phyloP scores from a whole-genome alignment of 1,140 invertebrate genomes.

The Alviniconcha marisindica region DNA sequence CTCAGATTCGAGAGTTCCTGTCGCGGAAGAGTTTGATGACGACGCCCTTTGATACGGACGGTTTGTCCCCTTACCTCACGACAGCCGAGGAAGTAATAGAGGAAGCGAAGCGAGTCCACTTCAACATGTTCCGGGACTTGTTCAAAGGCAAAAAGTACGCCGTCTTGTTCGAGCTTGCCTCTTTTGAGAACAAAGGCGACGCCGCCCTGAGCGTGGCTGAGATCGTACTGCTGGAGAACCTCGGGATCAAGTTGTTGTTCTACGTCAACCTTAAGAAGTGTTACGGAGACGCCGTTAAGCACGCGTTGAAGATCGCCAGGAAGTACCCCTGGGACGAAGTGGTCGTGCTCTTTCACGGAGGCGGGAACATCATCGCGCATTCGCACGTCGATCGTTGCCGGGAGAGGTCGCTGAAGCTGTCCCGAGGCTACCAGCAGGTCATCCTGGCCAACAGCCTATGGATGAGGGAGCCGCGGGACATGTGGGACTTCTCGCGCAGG shows the following conservation, averaged over 20 bases:
- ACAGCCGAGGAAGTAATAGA: constrained; percentile 37
- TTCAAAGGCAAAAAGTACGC: constrained; percentile 38
- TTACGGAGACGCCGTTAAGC: not conserved
- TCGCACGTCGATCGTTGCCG: constrained; percentile 1
- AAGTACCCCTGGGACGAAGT: constrained; percentile 32
- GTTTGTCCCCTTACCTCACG: constrained; percentile 30
- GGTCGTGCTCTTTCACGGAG: constrained; percentile 53
- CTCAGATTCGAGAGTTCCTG: not conserved
- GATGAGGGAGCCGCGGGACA: not conserved
- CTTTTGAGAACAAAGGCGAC: constrained; percentile 55
- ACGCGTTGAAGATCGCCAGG: constrained; percentile 2
- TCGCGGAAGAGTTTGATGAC: not conserved
- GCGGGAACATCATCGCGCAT: constrained; percentile 54
- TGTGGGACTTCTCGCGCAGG: constrained; percentile 5
- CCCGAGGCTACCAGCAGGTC: constrained; percentile 38
- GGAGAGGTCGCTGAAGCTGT: constrained; percentile 27
- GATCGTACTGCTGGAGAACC: constrained; percentile 33
- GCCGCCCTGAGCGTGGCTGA: constrained; percentile 52
- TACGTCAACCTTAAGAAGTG: constrained; percentile 37
- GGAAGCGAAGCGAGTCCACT: constrained; percentile 47
- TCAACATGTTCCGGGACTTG: constrained; percentile 37
- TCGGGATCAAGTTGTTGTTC: constrained; percentile 45
- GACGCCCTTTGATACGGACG: constrained; percentile 31
- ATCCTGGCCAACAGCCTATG: constrained; percentile 52
- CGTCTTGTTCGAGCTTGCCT: constrained; percentile 48